A percentile compares a stretch with the other conserved stretches of the same genome.
Evolutionary conservation across 2,797 vertebrate genomes (phyloP).

Genomic region (Aselliscus stoliczkanus): DNA sequence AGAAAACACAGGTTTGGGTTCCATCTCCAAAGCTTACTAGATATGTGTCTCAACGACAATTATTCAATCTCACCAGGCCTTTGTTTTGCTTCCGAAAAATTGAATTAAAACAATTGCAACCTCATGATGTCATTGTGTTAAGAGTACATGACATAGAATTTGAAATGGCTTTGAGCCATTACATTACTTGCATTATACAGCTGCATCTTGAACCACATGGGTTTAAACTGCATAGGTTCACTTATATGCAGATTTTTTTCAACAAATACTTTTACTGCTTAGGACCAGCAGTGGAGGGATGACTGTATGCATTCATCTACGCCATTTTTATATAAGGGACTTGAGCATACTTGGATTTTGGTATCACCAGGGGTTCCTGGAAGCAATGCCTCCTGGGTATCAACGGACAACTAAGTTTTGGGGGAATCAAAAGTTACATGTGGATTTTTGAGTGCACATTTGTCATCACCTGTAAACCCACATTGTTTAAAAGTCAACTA

Average conservation of each 20-base stretch:
- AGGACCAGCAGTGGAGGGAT: too few relatives aligned
- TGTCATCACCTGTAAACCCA: background rate
- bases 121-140: background rate
- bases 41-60: background rate
- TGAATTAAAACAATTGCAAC: background rate
- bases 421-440: background rate
- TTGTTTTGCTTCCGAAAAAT: background rate
- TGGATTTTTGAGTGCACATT: background rate
- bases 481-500: too few relatives aligned
- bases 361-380: background rate
- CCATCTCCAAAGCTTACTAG: background rate
- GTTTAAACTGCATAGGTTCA: background rate
- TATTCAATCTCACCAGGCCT: background rate
- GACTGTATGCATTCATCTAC: too few relatives aligned
- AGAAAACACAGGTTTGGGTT: background rate
- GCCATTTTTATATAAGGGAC: too few relatives aligned
- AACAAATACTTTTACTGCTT: too few relatives aligned
- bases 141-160: background rate
- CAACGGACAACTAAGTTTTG: too few relatives aligned
- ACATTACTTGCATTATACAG: background rate
- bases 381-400: fast-evolving
- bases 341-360: background rate
- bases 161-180: background rate
- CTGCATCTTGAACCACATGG: background rate
- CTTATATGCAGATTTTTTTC: background rate